A percentile compares a stretch with the other conserved stretches of the same genome.
phyloP scores from a whole-genome alignment of 2,888 invertebrate species.

The Drosophila buzzatii region DNA sequence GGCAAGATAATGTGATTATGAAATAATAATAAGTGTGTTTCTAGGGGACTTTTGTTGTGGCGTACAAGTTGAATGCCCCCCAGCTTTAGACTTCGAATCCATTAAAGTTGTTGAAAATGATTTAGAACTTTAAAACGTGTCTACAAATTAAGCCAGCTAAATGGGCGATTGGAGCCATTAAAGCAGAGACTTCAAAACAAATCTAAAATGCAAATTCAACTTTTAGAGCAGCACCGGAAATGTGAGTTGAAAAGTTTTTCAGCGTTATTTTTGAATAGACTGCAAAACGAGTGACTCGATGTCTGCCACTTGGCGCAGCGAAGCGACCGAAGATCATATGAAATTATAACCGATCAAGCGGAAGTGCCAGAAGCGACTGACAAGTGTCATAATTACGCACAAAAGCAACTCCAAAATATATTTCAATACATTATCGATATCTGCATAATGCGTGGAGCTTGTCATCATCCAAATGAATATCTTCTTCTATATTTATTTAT shows the following conservation, averaged over 20 bases:
- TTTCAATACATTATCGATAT: slow-evolving; percentile 21
- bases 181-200: slow-evolving; percentile 3
- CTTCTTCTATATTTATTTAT: background rate
- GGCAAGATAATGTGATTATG: slow-evolving; percentile 42
- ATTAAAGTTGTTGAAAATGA: slow-evolving; percentile 55
- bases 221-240: slow-evolving; percentile 59
- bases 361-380: slow-evolving; percentile 63
- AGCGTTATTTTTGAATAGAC: slow-evolving; percentile 3
- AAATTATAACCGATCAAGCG: slow-evolving; percentile 46
- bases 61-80: slow-evolving; percentile 73
- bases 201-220: slow-evolving; percentile 69
- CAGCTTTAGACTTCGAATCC: slow-evolving; percentile 32
- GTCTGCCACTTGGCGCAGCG: slow-evolving; percentile 24
- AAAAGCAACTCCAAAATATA: slow-evolving; percentile 34
- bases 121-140: slow-evolving; percentile 60
- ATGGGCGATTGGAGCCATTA: slow-evolving; percentile 21
- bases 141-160: slow-evolving; percentile 20
- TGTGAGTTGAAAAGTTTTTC: slow-evolving; percentile 17
- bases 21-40: slow-evolving; percentile 10
- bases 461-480: slow-evolving; percentile 11
- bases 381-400: slow-evolving; percentile 74
- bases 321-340: slow-evolving; percentile 32
- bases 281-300: slow-evolving; percentile 34
- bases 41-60: background rate
- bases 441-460: slow-evolving; percentile 9